Evolutionary conservation across 2,888 invertebrate genomes (phyloP).

Genomic region (Galeruca laticollis): DNA sequence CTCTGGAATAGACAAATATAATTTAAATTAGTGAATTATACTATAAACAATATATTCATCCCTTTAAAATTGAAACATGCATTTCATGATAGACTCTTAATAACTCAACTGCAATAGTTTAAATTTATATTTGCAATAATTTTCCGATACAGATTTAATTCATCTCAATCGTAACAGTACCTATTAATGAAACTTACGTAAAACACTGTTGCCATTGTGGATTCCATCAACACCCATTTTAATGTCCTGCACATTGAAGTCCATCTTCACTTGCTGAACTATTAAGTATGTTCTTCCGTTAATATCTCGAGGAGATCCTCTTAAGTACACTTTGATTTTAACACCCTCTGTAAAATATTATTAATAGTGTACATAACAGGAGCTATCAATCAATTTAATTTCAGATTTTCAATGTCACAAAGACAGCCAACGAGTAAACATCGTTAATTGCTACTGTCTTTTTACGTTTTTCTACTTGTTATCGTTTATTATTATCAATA

Average conservation of each 20-base stretch:
- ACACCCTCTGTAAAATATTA: constrained; percentile 78
- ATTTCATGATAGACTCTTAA: no score
- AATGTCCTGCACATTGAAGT: constrained; percentile 85
- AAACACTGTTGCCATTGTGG: constrained; percentile 82
- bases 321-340: constrained; percentile 86
- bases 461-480: no score
- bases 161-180: background rate
- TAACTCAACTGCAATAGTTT: no score
- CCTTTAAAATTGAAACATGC: no score
- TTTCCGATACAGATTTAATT: background rate
- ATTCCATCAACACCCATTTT: constrained; percentile 89
- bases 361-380: background rate
- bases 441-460: no score
- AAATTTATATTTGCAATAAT: background rate
- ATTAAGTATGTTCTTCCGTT: constrained; percentile 77
- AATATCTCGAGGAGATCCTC: constrained; percentile 74
- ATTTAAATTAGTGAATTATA: background rate
- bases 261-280: constrained; percentile 84
- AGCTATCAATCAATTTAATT: background rate
- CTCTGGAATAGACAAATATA: constrained; percentile 70
- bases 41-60: background rate
- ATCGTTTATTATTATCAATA: no score
- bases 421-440: no score
- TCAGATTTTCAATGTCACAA: background rate
- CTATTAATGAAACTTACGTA: constrained; percentile 73